Percentiles rank a stretch among this genome's conserved stretches.
Evolutionary conservation across 2,797 vertebrate genomes (phyloP).

Genomic region (Odontamblyopus lacepedii): DNA sequence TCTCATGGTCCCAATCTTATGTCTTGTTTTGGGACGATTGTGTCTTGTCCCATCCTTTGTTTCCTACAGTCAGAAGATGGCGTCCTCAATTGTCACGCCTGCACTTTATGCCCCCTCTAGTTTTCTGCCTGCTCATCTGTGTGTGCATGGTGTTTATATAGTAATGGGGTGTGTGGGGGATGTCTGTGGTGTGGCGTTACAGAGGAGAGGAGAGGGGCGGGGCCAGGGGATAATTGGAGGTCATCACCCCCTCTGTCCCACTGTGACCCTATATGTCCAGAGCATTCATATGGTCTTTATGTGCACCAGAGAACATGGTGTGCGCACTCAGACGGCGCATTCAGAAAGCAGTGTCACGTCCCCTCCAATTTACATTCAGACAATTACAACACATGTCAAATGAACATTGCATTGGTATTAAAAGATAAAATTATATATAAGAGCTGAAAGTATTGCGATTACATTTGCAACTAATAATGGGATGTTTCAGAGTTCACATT

Average conservation of each 20-base stretch:
- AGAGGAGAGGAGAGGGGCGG: constrained; percentile 77
- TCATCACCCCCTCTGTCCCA: constrained; percentile 64
- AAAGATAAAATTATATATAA: no score
- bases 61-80: no score
- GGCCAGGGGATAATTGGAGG: constrained; percentile 59
- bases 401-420: neutral
- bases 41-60: no score
- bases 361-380: neutral
- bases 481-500: no score
- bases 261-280: constrained; percentile 65
- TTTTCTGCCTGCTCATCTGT: no score
- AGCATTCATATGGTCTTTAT: constrained; percentile 16
- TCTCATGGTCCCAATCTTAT: no score
- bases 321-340: constrained; percentile 47
- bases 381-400: neutral
- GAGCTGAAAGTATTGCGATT: no score
- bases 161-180: constrained; percentile 1
- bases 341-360: constrained; percentile 29
- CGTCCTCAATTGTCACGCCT: no score
- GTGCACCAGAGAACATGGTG: neutral
- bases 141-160: no score
- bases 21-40: no score
- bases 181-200: constrained; percentile 75
- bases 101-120: no score
- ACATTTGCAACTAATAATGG: no score